These are phyloP conservation scores for Pyrocephalus nanus DNA, from an alignment of 2,797 vertebrate genomes.

Conservation along the genomic window DNA sequence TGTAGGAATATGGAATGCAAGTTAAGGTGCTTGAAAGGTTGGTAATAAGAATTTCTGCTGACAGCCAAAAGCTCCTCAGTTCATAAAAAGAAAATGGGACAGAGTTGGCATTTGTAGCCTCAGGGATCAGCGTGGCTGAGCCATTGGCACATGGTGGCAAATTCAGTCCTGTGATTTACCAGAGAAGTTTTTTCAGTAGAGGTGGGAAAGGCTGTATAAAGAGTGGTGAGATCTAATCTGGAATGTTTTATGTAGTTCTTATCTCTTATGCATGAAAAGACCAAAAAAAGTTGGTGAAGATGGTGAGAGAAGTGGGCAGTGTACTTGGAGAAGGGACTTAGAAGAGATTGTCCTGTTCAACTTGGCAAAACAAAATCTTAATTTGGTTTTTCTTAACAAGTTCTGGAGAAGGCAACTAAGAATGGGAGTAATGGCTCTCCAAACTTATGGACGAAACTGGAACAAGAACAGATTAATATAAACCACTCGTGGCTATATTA, in stretches of 20 bases:
- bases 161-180: neutral
- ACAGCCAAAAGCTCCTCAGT: neutral
- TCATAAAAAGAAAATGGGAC: neutral
- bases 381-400: neutral
- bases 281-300: neutral
- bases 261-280: neutral
- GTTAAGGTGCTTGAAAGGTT: neutral
- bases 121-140: neutral
- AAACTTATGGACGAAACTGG: neutral
- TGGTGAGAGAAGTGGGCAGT: neutral
- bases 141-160: neutral
- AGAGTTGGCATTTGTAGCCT: neutral
- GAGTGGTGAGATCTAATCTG: neutral
- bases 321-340: neutral
- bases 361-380: neutral
- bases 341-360: neutral
- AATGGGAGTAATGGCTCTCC: neutral
- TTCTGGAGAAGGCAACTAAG: neutral
- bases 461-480: neutral
- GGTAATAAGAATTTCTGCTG: neutral
- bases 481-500: neutral
- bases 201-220: neutral
- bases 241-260: neutral
- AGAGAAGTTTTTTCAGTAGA: neutral
- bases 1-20: neutral